Evolutionary conservation across 1,140 invertebrate genomes (phyloP), one percentile per base, ranked within the genome.

Genomic region (Drosophila parabipectinata): DNA sequence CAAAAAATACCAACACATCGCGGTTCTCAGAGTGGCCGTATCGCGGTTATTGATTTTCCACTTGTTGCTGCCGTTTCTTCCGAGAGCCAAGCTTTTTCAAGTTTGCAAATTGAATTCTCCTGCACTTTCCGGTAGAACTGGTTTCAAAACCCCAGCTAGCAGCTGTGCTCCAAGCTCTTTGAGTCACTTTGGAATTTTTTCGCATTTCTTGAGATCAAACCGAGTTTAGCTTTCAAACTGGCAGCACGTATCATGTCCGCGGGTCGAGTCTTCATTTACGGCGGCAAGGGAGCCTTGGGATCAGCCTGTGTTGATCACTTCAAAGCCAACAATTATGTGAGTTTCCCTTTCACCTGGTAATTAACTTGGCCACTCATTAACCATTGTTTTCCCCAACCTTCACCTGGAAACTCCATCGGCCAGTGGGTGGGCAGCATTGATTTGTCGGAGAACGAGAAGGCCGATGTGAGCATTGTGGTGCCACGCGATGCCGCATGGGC

Each of bases 341-440:
- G 95, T 74, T 56, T 21, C 72, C 80, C 66, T 79, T 79, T 18
- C 41, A 44, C 41, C 14, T 37, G 30, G 18, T 52, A 50, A 37
- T 74, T 50, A n/a, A n/a, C n/a, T n/a, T n/a, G n/a, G 44, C 8
- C n/a, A 61, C 57, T 79, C 39, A 56, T 59, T 47, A 34, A 18
- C 50, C 9, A 74, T 77, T 83, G 72, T 79, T 62, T 71, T 47
- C 4, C 8, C 45, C 39, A 45, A 61, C 48, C 62, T 61, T 78
- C 71, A 45, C 68, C 79, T 80, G 54, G 45, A 32, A 60, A 52
- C 15, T 50, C 9, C 93, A 15, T 56, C 21, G 51, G 7, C 93
- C n/a, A 94, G 76, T 99, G 98, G 98, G 98, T 99, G 59, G 96
- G 96, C 7, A 98, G 95, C 69, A 96, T 99, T 90, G 99, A 99